A percentile compares a stretch with the other conserved stretches of the same genome.
phyloP scores from a whole-genome alignment of 1,140 invertebrate species.

The Drosophila kurseongensis region DNA sequence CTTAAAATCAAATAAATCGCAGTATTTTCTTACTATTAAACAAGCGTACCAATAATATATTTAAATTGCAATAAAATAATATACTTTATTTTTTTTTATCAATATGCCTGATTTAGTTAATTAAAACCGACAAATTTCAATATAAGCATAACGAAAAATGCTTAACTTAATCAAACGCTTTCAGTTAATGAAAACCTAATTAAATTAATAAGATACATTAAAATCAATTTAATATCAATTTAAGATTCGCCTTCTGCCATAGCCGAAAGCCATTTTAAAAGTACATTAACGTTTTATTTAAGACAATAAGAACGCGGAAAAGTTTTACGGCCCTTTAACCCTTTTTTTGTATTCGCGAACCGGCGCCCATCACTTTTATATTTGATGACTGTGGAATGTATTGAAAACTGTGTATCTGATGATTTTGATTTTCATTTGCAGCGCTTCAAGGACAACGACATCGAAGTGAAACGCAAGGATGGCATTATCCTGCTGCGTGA shows the following conservation, averaged over 20 bases:
- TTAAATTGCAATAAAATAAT: too few relatives aligned
- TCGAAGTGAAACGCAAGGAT: conserved; percentile 91
- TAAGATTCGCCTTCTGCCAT: conserved; percentile 37
- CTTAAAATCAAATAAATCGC: too few relatives aligned
- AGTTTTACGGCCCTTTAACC: conserved; percentile 69
- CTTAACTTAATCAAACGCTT: neutral
- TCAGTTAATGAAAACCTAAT: conserved; percentile 51
- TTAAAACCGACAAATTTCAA: neutral
- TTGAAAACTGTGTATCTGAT: conserved; percentile 50
- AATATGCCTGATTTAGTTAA: too few relatives aligned
- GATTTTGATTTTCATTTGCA: conserved; percentile 82
- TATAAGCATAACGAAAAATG: neutral
- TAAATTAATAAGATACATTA: conserved; percentile 66
- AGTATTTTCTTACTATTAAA: too few relatives aligned
- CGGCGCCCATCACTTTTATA: conserved; percentile 61
- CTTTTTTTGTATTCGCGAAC: conserved; percentile 27
- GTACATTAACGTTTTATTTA: conserved; percentile 63
- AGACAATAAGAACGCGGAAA: conserved; percentile 54
- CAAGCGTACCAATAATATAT: too few relatives aligned
- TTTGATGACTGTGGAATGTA: conserved; percentile 57
- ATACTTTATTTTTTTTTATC: too few relatives aligned
- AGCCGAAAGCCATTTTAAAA: conserved; percentile 9
- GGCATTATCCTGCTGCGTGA: conserved; percentile 92
- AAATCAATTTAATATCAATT: conserved; percentile 62
- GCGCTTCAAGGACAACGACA: conserved; percentile 92